Evolutionary conservation across 2,113 vertebrate species (phyloP).

Genomic region (Tympanuchus pallidicinctus): DNA sequence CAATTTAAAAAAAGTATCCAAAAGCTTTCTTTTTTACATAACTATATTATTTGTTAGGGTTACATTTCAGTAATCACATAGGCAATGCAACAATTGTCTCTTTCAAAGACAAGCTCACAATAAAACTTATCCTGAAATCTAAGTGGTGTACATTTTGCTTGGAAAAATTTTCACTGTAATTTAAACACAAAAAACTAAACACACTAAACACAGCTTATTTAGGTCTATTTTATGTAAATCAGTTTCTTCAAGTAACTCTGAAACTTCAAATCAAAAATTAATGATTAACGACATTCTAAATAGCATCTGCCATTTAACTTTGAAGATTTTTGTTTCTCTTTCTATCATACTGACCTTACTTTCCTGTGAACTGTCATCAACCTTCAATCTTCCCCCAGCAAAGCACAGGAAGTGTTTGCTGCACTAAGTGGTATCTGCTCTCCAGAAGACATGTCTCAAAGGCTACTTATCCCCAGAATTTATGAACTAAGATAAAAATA

Average conservation of each 20-base stretch:
- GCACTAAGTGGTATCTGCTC: neutral
- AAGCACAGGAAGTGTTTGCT: neutral
- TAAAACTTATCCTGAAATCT: neutral
- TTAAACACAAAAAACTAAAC: neutral
- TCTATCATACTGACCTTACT: neutral
- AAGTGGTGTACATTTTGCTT: neutral
- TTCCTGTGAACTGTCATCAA: neutral
- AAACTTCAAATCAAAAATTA: neutral
- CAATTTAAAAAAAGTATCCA: neutral
- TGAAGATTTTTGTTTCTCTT: neutral
- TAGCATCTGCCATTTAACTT: neutral
- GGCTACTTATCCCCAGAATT: neutral
- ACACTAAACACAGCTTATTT: neutral
- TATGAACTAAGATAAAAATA: neutral
- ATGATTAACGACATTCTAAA: neutral
- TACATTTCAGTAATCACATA: neutral
- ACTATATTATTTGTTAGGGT: neutral
- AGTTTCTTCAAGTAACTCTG: neutral
- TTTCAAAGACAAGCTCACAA: neutral
- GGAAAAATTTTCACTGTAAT: neutral
- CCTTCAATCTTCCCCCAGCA: neutral
- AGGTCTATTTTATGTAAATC: neutral
- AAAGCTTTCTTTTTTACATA: no score
- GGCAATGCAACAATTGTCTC: neutral
- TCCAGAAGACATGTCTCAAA: neutral